Base-by-base conservation (phyloP, 2,113 vertebrate species). In the Misgurnus anguillicaudatus region DNA sequence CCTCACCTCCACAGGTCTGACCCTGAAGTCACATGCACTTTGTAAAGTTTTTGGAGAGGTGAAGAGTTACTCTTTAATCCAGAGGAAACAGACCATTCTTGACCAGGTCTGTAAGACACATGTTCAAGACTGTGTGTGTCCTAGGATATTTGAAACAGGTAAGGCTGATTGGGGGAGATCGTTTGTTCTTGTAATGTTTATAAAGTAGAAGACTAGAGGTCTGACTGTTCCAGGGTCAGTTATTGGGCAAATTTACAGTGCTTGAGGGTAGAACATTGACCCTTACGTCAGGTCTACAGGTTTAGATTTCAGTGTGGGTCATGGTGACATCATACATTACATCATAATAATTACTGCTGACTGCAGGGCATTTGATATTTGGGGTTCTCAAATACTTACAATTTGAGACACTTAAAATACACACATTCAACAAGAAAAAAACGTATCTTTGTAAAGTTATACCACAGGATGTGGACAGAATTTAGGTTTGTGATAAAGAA, bases 21-120 rank as follows among this genome's bases (percentile, higher is more conserved):
- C 77, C 67, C 68, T 39, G 9, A 16, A 17, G 36, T 65, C 68
- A 42, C 68, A 60, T 45, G 24, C 45, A n/a, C 13, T 19, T 48
- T 71, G 42, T 61, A 71, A 79, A 79, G 21, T 21, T 41, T 39
- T 58, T 71, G 5, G 31, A 55, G 68, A 55, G 47, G 77, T 71
- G 24, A 63, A 71, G 41, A 70, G 66, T 71, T 69, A 73, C 60
- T 73, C 47, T 72, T 64, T 79, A 63, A 71, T 31, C 58, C 55
- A 5, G 6, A 73, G 17, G 38, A 42, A 60, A 47, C 71, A 31
- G n/a, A 17, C 45, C 6, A 74, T 6, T 74, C 39, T 36, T 74
- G 71, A 62, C 39, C 57, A 11, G 36, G 39, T 47, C 48, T 70
- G 21, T 17, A n/a, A 38, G 68, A 55, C 48, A 19, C 7, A 39